Evolutionary conservation across 2,888 invertebrate species (phyloP).

Genomic region (Escarpia spicata): DNA sequence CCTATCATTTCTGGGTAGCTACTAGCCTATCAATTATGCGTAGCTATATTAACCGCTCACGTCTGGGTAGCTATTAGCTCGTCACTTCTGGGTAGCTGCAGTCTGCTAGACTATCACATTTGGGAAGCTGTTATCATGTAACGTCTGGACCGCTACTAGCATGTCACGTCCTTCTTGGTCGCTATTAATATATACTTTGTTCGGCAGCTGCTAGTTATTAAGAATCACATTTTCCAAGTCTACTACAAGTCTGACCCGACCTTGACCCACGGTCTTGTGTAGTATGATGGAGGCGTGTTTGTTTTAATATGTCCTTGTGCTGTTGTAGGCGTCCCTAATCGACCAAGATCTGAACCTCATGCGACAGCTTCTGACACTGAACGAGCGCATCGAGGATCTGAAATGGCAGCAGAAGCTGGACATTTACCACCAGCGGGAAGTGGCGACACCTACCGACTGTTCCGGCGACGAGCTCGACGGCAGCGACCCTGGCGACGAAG

Average conservation of each 20-base stretch:
- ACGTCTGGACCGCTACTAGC: too few relatives aligned
- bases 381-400: slow-evolving; percentile 60
- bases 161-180: too few relatives aligned
- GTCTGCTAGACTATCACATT: too few relatives aligned
- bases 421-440: slow-evolving; percentile 16
- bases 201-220: too few relatives aligned
- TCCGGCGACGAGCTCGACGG: slow-evolving; percentile 21
- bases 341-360: slow-evolving; percentile 60
- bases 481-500: slow-evolving; percentile 13
- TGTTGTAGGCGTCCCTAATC: slow-evolving; percentile 56
- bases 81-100: too few relatives aligned
- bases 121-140: too few relatives aligned
- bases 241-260: background rate
- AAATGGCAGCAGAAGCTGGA: slow-evolving; percentile 51
- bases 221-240: too few relatives aligned
- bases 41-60: too few relatives aligned
- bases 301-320: slow-evolving; percentile 27
- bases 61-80: too few relatives aligned
- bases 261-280: background rate
- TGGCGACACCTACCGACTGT: slow-evolving; percentile 19
- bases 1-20: too few relatives aligned
- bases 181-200: too few relatives aligned
- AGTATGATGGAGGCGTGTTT: background rate
- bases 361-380: slow-evolving; percentile 59
- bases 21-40: too few relatives aligned